Base-by-base conservation (phyloP, 2,797 vertebrate genomes). In the Eurystomus glaucurus region DNA sequence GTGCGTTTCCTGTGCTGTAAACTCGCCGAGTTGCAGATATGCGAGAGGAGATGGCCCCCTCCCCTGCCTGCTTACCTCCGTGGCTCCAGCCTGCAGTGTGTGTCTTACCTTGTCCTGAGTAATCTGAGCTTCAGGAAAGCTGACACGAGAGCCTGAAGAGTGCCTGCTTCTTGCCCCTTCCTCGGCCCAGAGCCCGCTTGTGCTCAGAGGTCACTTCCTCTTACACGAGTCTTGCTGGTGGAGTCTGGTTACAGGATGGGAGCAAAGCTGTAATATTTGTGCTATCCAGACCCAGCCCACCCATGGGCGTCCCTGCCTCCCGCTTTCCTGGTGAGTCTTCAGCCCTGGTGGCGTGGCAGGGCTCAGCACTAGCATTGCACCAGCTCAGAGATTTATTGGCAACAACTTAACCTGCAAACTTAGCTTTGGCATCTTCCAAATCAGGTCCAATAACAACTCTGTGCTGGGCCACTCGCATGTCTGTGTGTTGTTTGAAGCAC, bases 1-100 rank as follows among this genome's bases (percentile, higher is more conserved):
- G 22, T 76, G 91, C 0, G 2, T 94, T 98, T 98, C 98, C 98
- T 98, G 98, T 98, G 94, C 96, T 95, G 94, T 85, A 97, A 97
- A 98, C 95, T 97, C 48, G 69, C 95, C 8, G 88, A 97, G 81
- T 97, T 97, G 95, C 97, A 97, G 97, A 97, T 97, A 98, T 94
- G 93, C 61, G 93, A 97, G 96, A 97, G 93, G 93, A 94, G 91
- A 72, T 3, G 2, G 96, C 83, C 88, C 88, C 83, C 85, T 93
- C 74, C 74, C 72, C 91, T 96, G 82, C 33, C 20, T 3, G 4
- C 82, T 90, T 90, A 97, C 90, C 96, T 96, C 60, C 1, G 1
- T 52, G 89, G 83, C 95, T 95, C 93, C 90, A 70, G 92, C 71
- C 71, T 0, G 19, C 95, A 96, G 66, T 96, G 64, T 90, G 61